Evolutionary conservation across 2,113 vertebrate genomes (phyloP), one percentile per base, ranked within the genome.

Genomic region (Rhabdomys dilectus): DNA sequence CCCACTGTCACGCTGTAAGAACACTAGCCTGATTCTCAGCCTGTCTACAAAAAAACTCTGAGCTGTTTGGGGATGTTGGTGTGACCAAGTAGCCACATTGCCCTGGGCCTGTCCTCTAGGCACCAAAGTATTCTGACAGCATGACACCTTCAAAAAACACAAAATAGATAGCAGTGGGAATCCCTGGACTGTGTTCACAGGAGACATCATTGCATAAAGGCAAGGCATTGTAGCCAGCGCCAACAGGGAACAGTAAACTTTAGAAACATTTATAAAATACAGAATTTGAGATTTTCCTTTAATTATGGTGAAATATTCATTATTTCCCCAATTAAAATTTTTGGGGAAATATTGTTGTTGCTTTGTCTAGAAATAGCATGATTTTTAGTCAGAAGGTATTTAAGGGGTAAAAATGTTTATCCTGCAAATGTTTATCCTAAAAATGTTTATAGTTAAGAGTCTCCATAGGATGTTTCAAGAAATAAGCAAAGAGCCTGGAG

Each of bases 241-340:
- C 60, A 88, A 1, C 80, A 80, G 89, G 87, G 56, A 94, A 73
- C 94, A 84, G 66, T 21, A 73, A 78, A 92, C 92, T 58, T 80
- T 53, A 48, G 82, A 95, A 93, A 84, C n/a, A 68, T 68, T 87
- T 48, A 81, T 90, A 70, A 95, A 94, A 93, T 92, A 90, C 12
- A 73, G 11, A 92, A 86, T 86, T 95, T 78, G 72, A 97, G 36
- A 51, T 64, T 82, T 68, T 77, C 76, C 58, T 53, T 53, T 85
- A 93, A 92, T 88, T 89, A 86, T 29, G 66, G 58, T 89, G 85
- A 94, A 39, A 58, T 91, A n/a, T 92, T 76, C 39, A 72, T 76
- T 70, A 80, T 95, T 94, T 93, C 31, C n/a, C 45, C 51, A 81
- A 92, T 91, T 93, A 90, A 22, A 51, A 22, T 53, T 62, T 91